Evolutionary conservation across 2,113 vertebrate genomes (phyloP).

Genomic region (Cyprinus carpio): DNA sequence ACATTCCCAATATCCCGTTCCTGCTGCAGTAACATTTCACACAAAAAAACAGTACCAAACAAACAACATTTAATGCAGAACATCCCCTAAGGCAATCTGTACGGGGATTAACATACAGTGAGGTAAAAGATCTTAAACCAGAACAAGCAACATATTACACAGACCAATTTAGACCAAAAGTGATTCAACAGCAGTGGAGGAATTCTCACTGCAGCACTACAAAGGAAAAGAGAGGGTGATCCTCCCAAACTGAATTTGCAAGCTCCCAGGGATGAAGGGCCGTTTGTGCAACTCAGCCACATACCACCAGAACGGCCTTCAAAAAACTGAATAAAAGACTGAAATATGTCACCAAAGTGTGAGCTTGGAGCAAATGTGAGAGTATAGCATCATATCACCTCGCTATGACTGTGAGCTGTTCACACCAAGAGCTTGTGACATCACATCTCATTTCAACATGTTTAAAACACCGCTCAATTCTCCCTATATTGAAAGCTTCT

Average conservation of each 20-base stretch:
- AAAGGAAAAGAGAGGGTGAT: constrained; percentile 7
- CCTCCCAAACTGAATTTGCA: constrained; percentile 39
- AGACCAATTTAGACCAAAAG: constrained; percentile 31
- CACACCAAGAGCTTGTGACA: constrained; percentile 2
- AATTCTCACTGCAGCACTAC: constrained; percentile 48
- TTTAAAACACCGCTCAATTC: background rate
- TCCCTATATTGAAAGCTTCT: background rate
- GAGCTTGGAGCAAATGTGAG: constrained; percentile 21
- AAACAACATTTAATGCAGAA: background rate
- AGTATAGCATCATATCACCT: constrained; percentile 33
- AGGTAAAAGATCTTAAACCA: constrained; percentile 24
- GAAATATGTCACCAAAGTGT: constrained; percentile 42
- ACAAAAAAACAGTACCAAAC: background rate
- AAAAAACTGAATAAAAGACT: constrained; percentile 30
- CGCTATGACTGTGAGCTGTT: background rate
- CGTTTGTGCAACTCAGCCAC: constrained; percentile 40
- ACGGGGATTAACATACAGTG: background rate
- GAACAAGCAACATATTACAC: constrained; percentile 33
- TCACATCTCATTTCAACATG: constrained; percentile 36
- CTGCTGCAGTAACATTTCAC: background rate
- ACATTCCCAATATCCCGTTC: background rate
- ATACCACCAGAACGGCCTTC: constrained; percentile 28
- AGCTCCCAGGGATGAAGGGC: constrained; percentile 12
- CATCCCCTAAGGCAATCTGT: background rate
- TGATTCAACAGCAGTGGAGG: constrained; percentile 42